Base-by-base conservation (phyloP, 2,888 invertebrate species). In the Tenthredo livida region DNA sequence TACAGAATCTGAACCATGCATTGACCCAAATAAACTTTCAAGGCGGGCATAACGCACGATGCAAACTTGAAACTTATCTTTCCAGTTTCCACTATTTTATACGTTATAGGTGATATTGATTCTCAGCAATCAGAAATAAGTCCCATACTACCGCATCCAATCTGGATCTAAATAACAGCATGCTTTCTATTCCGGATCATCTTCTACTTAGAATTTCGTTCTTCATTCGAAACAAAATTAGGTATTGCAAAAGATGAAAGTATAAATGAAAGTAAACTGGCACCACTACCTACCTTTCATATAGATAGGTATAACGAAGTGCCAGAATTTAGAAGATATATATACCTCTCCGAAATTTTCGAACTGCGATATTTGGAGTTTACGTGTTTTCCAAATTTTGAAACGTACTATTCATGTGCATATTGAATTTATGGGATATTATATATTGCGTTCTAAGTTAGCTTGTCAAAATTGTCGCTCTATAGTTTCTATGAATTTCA, bases 11-110 rank as follows among this genome's bases (percentile, higher is more conserved):
- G 83, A 67, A 83, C 83, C 83, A 83, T 87, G 84, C 86, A 85
- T 85, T 88, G 90, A 90, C 90, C 91, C 88, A 89, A 89, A 89
- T 90, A 88, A 86, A 84, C 86, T 87, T 87, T 89, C 90, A 90
- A 90, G 91, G 90, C 88, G 85, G 87, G 85, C 87, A 86, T 86
- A 85, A 77, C 25, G 50, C 25, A 25, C 50, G 77, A 21, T 80
- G 33, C 37, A 10, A 40, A 40, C 58, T 80, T 61, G 80, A 21
- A 80, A 61, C 72, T 73, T 21, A 3, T 25, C 9, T 61, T 61
- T 21, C n/a, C 29, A 33, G 3, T 61, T 61, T 21, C n/a, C 29
- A 33, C 50, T 15, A 29, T 77, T 77, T 29, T 33, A 67, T 73
- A 67, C 43, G 25, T 33, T 43, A 43, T 43, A n/a, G 21, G 5